Percentiles rank a stretch among this genome's conserved stretches.
phyloP scores from a whole-genome alignment of 2,888 invertebrate species.

The Cephus nigrinus region DNA sequence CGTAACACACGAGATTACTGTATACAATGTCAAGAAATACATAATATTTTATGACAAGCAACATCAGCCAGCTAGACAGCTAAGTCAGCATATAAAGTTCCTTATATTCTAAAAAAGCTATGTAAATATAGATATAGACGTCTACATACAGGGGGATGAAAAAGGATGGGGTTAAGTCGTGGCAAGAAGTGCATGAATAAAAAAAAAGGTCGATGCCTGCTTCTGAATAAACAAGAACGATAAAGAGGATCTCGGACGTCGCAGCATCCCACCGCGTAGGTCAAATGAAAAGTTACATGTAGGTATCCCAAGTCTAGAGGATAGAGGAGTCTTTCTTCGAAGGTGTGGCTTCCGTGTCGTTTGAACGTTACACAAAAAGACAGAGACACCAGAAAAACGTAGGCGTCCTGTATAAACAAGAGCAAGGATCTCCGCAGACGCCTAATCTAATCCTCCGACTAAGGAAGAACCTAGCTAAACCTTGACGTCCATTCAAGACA shows the following conservation, averaged over 20 bases:
- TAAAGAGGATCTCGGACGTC: not conserved
- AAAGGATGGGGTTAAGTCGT: slow-evolving; percentile 18
- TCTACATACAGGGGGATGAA: slow-evolving; percentile 8
- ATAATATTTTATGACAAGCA: not conserved
- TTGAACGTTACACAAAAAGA: not conserved
- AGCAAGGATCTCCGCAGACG: not conserved
- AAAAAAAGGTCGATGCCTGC: slow-evolving; percentile 26
- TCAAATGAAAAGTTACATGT: not conserved
- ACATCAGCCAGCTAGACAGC: not conserved
- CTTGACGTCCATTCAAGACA: slow-evolving; percentile 5
- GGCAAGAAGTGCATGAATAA: slow-evolving; percentile 22
- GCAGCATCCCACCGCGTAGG: not conserved
- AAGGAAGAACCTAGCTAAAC: not conserved
- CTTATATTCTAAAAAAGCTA: slow-evolving; percentile 47
- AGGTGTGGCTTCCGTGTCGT: slow-evolving; percentile 12
- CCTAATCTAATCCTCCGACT: not conserved
- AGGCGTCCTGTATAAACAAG: not conserved
- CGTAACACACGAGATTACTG: not conserved
- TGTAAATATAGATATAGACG: not conserved
- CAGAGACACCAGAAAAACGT: not conserved
- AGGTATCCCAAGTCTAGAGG: slow-evolving; percentile 6
- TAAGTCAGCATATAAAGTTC: slow-evolving; percentile 39
- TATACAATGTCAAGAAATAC: not conserved
- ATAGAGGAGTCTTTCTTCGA: not conserved
- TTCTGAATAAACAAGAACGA: slow-evolving; percentile 47